Percentiles rank a stretch among this genome's conserved stretches.
Evolutionary conservation across 1,140 invertebrate species (phyloP).

Genomic region (Drosophila nasuta): DNA sequence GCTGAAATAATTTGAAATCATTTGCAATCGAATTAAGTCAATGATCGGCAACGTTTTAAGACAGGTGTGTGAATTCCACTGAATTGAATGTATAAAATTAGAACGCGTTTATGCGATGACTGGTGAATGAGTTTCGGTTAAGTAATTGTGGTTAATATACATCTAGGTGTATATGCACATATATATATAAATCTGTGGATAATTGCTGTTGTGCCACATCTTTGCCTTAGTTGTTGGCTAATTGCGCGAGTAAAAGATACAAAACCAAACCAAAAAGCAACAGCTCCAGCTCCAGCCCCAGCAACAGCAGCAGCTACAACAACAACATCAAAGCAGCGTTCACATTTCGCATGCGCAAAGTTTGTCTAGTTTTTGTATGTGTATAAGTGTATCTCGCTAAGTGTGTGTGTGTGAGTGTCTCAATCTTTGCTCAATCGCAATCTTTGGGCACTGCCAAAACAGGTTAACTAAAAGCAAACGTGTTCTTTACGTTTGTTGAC

Average conservation of each 20-base stretch:
- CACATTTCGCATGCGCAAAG: slow-evolving; percentile 57
- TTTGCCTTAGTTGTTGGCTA: slow-evolving; percentile 61
- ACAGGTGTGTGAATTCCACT: slow-evolving; percentile 30
- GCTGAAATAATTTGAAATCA: slow-evolving; percentile 30
- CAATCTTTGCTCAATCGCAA: slow-evolving; percentile 82
- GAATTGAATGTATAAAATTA: slow-evolving; percentile 26
- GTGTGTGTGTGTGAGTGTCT: slow-evolving; percentile 51
- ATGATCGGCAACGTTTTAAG: slow-evolving; percentile 30
- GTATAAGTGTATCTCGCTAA: slow-evolving; percentile 30
- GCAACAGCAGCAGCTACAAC: slow-evolving; percentile 16
- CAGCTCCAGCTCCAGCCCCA: slow-evolving; percentile 12
- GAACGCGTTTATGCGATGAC: slow-evolving; percentile 30
- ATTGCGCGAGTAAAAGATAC: slow-evolving; percentile 71
- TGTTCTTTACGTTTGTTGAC: slow-evolving; percentile 77
- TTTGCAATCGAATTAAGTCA: slow-evolving; percentile 41
- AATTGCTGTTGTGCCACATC: slow-evolving; percentile 40
- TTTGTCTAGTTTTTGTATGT: slow-evolving; percentile 49
- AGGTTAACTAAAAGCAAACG: slow-evolving; percentile 81
- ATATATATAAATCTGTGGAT: slow-evolving; percentile 17
- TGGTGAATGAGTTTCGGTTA: slow-evolving; percentile 43
- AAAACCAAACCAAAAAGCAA: slow-evolving; percentile 29
- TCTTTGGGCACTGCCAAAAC: slow-evolving; percentile 79
- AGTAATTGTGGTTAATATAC: slow-evolving; percentile 34
- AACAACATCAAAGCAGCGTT: slow-evolving; percentile 32
- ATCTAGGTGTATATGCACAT: slow-evolving; percentile 30